A percentile compares a stretch with the other conserved stretches of the same genome.
Evolutionary conservation across 2,888 invertebrate genomes (phyloP).

Genomic region (Volucella zonaria): DNA sequence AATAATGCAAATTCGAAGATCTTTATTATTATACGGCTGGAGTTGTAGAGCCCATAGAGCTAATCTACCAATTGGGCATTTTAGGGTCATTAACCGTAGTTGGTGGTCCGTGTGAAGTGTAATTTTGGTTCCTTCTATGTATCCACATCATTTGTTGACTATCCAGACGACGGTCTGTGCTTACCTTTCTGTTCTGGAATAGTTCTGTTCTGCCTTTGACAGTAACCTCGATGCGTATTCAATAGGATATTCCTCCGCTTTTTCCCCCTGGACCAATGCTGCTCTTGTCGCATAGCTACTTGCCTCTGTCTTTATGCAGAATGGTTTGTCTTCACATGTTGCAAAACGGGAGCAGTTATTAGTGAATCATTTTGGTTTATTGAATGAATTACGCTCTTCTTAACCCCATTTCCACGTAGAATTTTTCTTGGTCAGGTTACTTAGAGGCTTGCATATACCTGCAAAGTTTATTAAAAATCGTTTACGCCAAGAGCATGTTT

Average conservation of each 20-base stretch:
- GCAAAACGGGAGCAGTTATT: conserved; percentile 72
- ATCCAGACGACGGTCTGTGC: background rate
- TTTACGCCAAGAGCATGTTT: no score
- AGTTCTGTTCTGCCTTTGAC: conserved; percentile 4
- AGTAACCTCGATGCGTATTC: conserved; percentile 75
- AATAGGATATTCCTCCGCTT: conserved; percentile 25
- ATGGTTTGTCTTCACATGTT: conserved; percentile 39
- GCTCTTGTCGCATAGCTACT: conserved; percentile 66
- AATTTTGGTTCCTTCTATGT: conserved; percentile 15
- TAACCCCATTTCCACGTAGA: conserved; percentile 29
- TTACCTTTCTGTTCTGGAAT: conserved; percentile 7
- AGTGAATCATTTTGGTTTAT: conserved; percentile 35
- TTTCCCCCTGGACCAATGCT: conserved; percentile 48
- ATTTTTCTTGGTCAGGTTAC: conserved; percentile 75
- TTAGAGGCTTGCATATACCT: conserved; percentile 75
- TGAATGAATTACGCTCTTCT: conserved; percentile 34
- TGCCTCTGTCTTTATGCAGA: no score
- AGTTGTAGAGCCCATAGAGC: conserved; percentile 13
- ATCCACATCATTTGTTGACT: conserved; percentile 20
- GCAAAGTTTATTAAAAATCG: no score
- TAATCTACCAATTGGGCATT: conserved; percentile 3
- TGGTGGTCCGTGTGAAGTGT: conserved; percentile 10
- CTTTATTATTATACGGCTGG: background rate
- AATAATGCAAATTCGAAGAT: background rate
- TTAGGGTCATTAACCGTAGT: background rate